Evolutionary conservation across 92 coral and sea anemone species (phyloP).

Genomic region (Porites cylindrica): DNA sequence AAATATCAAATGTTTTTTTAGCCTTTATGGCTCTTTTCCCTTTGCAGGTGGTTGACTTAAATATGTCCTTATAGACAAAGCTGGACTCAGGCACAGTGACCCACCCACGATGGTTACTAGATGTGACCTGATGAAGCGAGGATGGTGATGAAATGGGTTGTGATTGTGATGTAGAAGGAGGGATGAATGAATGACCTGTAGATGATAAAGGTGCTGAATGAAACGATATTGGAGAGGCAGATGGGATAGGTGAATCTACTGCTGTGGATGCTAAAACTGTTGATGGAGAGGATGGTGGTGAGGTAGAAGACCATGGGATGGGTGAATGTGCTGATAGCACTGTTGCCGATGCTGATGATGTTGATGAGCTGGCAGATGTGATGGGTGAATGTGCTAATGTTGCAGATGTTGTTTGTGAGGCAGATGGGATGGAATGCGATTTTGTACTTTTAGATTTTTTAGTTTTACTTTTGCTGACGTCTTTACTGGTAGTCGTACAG

Average conservation of each 20-base stretch:
- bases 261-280: background rate
- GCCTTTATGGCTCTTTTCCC: constrained; percentile 2
- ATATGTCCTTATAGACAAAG: constrained; percentile 8
- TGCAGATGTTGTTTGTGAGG: constrained; percentile 11
- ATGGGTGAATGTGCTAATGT: background rate
- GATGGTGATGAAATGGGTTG: too few relatives aligned
- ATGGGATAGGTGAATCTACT: background rate
- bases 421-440: constrained; percentile 12
- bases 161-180: background rate
- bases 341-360: background rate
- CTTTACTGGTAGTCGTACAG: background rate
- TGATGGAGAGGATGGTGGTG: background rate
- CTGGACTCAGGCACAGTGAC: constrained; percentile 21
- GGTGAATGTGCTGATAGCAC: background rate
- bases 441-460: constrained; percentile 3
- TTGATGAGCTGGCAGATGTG: background rate
- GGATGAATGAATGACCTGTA: background rate
- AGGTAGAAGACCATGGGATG: background rate
- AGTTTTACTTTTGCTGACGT: constrained; percentile 1
- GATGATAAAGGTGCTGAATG: background rate
- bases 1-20: constrained; percentile 15
- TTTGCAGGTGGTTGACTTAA: background rate
- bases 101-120: constrained; percentile 15
- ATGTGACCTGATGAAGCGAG: background rate
- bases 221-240: background rate